Percentiles rank a stretch among this genome's conserved stretches.
phyloP scores from a whole-genome alignment of 2,113 vertebrate genomes.

The Grantiella picta region DNA sequence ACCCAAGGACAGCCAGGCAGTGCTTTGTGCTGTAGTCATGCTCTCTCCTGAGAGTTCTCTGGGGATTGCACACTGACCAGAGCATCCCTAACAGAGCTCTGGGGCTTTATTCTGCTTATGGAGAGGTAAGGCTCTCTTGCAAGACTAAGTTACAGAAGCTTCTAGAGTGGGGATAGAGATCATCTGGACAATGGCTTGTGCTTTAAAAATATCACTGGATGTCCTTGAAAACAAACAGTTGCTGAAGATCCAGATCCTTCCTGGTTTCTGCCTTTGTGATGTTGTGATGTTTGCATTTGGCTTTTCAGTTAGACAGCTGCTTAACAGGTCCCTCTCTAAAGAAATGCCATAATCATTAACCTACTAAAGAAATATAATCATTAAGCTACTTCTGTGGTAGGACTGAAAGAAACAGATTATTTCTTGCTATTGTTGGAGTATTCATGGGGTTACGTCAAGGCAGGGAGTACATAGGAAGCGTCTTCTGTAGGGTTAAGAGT shows the following conservation, averaged over 20 bases:
- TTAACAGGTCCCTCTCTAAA: not conserved
- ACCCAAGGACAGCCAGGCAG: not conserved
- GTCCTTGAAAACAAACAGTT: not conserved
- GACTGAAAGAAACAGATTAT: not conserved
- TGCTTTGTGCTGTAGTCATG: not conserved
- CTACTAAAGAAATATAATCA: not conserved
- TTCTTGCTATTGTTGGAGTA: not conserved
- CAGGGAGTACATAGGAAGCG: not conserved
- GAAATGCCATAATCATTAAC: not conserved
- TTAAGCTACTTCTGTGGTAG: not conserved
- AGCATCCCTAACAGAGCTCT: not conserved
- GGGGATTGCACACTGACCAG: not conserved
- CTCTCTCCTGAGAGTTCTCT: not conserved
- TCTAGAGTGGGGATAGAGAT: not conserved
- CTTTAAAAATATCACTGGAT: not conserved
- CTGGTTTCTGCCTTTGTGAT: not conserved
- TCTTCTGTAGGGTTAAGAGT: not conserved
- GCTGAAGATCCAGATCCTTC: not conserved
- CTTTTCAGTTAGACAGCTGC: not conserved
- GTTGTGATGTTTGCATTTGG: not conserved
- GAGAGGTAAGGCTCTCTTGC: not conserved
- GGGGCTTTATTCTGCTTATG: not conserved
- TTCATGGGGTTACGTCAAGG: not conserved
- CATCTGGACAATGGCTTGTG: not conserved
- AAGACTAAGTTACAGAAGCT: not conserved